Conservation (phyloP, 2,888 invertebrate genomes). For the Agriopis aurantiaria region DNA sequence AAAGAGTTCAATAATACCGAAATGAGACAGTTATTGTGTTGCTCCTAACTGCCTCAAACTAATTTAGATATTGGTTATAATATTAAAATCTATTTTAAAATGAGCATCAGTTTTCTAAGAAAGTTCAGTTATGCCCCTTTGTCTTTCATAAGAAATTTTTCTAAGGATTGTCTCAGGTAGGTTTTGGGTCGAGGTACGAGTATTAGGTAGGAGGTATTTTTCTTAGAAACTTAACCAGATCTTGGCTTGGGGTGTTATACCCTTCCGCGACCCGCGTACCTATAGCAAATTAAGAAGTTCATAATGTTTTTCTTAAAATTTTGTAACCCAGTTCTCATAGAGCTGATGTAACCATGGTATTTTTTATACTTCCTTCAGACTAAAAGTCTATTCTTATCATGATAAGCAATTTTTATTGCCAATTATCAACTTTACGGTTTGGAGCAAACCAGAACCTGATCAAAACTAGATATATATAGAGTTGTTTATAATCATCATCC, state of each 20-base stretch:
- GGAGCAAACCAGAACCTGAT: too few relatives aligned
- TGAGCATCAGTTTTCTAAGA: slow-evolving; percentile 33
- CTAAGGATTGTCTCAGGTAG: slow-evolving; percentile 61
- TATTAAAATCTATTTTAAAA: slow-evolving; percentile 6
- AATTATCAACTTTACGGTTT: too few relatives aligned
- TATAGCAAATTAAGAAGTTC: too few relatives aligned
- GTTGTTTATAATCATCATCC: slow-evolving; percentile 48
- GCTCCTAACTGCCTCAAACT: slow-evolving; percentile 17
- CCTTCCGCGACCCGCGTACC: too few relatives aligned
- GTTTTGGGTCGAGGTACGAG: background rate
- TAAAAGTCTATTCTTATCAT: background rate
- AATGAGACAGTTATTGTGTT: slow-evolving; percentile 30
- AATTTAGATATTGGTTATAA: background rate
- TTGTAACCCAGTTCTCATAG: too few relatives aligned
- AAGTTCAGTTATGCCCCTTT: slow-evolving; percentile 26
- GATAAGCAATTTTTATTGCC: too few relatives aligned
- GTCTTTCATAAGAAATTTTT: slow-evolving; percentile 48
- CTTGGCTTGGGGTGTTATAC: too few relatives aligned
- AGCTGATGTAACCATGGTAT: background rate
- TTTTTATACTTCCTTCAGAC: background rate
- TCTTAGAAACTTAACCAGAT: background rate
- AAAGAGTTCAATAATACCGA: slow-evolving; percentile 33
- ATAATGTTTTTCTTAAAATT: too few relatives aligned
- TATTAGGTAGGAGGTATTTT: background rate
- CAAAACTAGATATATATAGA: slow-evolving; percentile 7